Evolutionary conservation across 2,888 invertebrate species (phyloP), one percentile per base, ranked within the genome.

Genomic region (Pherbina coryleti): DNA sequence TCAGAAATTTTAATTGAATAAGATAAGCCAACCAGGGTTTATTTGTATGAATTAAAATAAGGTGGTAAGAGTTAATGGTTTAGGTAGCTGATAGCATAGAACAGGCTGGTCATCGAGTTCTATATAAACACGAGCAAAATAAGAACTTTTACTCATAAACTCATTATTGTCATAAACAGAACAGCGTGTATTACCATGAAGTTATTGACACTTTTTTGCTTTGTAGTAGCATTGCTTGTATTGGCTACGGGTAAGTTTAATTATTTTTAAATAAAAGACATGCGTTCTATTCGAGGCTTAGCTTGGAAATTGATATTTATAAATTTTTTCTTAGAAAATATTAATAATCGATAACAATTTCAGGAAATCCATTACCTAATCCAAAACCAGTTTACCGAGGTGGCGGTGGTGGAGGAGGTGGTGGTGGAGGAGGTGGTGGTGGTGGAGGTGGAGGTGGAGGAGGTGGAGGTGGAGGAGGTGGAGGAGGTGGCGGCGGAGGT

Each of bases 321-420:
- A n/a, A n/a, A n/a, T n/a, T n/a, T n/a, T n/a, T 44, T 37, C 28
- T 14, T 67, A 67, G 17, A 22, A 11, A 2, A 25, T 34, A 19
- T 14, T 17, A 57, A 44, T 8, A 31, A 8, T 60, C 9, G 19
- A 66, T 11, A 5, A 70, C 5, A 55, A 19, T 37, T 22, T 44
- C 49, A 67, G 67, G 28, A 17, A 78, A 78, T 71, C 70, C 76
- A 11, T 70, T 71, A 70, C 75, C 79, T 7, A 71, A 75, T 67
- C 75, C 78, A 53, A 76, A 76, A 49, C 70, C 76, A 9, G 69
- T 74, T 70, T 71, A 77, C 4, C 77, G 75, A 11, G 79, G 79
- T 19, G 79, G 79, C 28, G 71, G 72, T 4, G 62, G 55, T 19
- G n/a, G 11, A n/a, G 44, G 55, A 19, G 73, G 69, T 44, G 77